Evolutionary conservation across 1,140 invertebrate genomes (phyloP).

Genomic region (Dendrolimus punctatus): DNA sequence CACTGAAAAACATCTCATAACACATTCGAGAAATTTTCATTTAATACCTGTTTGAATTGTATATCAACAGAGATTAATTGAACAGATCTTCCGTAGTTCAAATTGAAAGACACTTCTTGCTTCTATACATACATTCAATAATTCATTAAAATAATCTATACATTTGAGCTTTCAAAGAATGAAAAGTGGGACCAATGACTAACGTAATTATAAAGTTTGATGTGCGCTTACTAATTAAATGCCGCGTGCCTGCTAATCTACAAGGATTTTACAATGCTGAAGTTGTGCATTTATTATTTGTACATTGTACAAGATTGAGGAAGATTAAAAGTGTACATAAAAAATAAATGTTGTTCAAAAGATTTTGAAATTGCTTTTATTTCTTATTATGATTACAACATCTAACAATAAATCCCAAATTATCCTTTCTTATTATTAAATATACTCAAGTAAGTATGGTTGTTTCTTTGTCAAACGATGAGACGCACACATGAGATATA

Average conservation of each 20-base stretch:
- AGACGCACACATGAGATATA: no score
- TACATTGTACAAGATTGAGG: slow-evolving; percentile 58
- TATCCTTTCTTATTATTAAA: no score
- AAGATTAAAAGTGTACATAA: slow-evolving; percentile 62
- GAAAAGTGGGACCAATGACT: slow-evolving; percentile 51
- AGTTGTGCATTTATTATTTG: slow-evolving; percentile 71
- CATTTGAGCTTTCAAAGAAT: slow-evolving; percentile 32
- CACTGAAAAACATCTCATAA: no score
- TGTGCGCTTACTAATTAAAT: slow-evolving; percentile 23
- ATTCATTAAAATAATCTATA: not conserved
- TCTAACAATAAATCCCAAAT: not conserved
- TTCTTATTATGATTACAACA: slow-evolving; percentile 1
- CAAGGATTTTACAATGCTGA: slow-evolving; percentile 58
- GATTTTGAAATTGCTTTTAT: slow-evolving; percentile 25
- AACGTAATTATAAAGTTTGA: slow-evolving; percentile 18
- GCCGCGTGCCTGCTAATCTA: slow-evolving; percentile 33
- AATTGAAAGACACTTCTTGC: no score
- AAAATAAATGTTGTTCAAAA: slow-evolving; percentile 67
- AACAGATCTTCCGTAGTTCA: no score
- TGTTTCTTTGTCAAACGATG: no score
- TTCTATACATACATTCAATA: no score
- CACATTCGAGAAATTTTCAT: no score
- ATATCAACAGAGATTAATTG: no score
- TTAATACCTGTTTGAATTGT: no score
- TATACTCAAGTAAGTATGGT: no score